Evolutionary conservation across 2,888 invertebrate genomes (phyloP).

Genomic region (Campoplex capitator): DNA sequence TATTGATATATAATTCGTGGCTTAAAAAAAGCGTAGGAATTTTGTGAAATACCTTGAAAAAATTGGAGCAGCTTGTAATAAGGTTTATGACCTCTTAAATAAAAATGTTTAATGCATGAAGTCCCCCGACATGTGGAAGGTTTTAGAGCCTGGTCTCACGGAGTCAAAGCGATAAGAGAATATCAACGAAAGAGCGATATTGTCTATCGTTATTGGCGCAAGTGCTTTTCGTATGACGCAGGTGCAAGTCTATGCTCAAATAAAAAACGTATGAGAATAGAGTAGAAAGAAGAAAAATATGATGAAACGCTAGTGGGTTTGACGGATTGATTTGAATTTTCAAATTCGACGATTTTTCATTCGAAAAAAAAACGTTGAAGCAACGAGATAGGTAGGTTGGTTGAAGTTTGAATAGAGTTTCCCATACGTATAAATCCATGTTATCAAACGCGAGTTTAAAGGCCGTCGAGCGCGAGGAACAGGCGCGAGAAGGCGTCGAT

Average conservation of each 20-base stretch:
- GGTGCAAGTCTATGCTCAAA: slow-evolving; percentile 46
- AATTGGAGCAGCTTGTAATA: slow-evolving; percentile 45
- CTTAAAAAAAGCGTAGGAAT: not conserved
- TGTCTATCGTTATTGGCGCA: slow-evolving; percentile 69
- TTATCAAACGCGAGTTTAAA: slow-evolving; percentile 43
- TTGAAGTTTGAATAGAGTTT: not conserved
- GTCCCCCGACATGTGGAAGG: slow-evolving; percentile 39
- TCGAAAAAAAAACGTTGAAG: not conserved
- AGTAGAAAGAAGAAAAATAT: not conserved
- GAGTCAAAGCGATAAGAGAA: slow-evolving; percentile 61
- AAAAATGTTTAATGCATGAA: slow-evolving; percentile 55
- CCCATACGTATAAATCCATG: not conserved
- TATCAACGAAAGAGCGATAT: slow-evolving; percentile 53
- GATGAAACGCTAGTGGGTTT: not conserved
- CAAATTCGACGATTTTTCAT: not conserved
- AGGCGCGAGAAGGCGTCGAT: slow-evolving; percentile 38
- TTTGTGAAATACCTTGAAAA: not conserved
- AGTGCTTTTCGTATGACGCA: slow-evolving; percentile 65
- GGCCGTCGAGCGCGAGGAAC: slow-evolving; percentile 55
- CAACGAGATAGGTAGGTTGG: not conserved
- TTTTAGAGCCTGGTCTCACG: slow-evolving; percentile 53
- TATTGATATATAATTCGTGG: not conserved
- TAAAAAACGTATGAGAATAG: not conserved
- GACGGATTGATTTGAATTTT: not conserved
- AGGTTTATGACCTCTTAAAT: slow-evolving; percentile 58